These are phyloP conservation scores for Karalla daura DNA, from an alignment of 2,797 vertebrate genomes.

Conservation along the genomic window DNA sequence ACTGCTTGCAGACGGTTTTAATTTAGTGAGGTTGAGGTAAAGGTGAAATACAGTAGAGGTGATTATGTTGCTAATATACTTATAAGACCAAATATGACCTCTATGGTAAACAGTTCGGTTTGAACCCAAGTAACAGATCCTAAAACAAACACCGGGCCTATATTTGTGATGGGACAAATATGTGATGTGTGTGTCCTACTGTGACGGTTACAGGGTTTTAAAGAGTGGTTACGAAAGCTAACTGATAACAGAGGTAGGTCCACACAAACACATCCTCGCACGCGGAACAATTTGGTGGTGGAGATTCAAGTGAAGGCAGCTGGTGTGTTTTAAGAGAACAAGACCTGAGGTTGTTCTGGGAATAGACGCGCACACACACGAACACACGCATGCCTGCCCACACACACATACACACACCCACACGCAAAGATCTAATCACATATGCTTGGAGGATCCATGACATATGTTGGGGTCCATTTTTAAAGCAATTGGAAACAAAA, in stretches of 20 bases:
- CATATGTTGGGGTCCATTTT: constrained; percentile 42
- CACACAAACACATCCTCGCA: constrained; percentile 42
- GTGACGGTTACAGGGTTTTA: too few relatives aligned
- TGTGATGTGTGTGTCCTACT: too few relatives aligned
- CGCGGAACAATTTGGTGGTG: constrained; percentile 44
- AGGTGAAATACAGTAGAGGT: background rate
- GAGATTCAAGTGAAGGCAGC: constrained; percentile 47
- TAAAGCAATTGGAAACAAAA: constrained; percentile 39
- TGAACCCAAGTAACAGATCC: too few relatives aligned
- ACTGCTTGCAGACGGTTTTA: too few relatives aligned
- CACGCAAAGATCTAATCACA: constrained; percentile 38
- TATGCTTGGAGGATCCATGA: constrained; percentile 53
- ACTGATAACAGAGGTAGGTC: constrained; percentile 30
- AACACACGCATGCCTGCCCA: constrained; percentile 12
- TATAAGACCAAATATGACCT: too few relatives aligned
- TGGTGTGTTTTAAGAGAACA: constrained; percentile 61
- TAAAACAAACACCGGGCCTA: too few relatives aligned
- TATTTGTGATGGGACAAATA: background rate
- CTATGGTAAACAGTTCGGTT: too few relatives aligned
- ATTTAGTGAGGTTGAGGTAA: background rate
- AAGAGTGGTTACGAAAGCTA: constrained; percentile 16
- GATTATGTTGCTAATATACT: too few relatives aligned
- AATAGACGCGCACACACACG: constrained; percentile 34
- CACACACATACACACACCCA: constrained; percentile 10
- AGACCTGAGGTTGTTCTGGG: constrained; percentile 57